These are phyloP conservation scores for Drosophila nigricruria DNA, from an alignment of 2,888 invertebrate genomes.

Conservation along the genomic window DNA sequence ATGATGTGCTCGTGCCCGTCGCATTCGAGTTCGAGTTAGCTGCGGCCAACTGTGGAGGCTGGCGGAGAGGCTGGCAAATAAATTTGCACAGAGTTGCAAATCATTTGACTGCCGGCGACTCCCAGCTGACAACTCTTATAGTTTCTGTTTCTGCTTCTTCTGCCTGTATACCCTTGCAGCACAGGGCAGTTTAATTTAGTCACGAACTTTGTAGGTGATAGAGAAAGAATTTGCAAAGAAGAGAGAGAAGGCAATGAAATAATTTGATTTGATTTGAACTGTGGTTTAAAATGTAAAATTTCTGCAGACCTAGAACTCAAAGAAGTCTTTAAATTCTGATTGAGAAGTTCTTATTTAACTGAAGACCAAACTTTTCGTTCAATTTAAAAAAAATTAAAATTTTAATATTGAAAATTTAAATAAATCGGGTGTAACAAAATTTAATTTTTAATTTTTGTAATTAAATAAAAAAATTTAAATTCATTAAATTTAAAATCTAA, in stretches of 20 bases:
- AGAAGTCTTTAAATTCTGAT: background rate
- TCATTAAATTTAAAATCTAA: too few relatives aligned
- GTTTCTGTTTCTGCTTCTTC: conserved; percentile 9
- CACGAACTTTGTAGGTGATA: conserved; percentile 1
- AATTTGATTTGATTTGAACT: background rate
- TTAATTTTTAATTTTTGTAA: background rate
- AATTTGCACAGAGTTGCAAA: conserved; percentile 77
- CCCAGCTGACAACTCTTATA: conserved; percentile 32
- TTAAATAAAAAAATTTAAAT: too few relatives aligned
- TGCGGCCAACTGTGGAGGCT: conserved; percentile 40
- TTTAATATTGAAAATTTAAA: background rate
- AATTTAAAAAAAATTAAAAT: background rate
- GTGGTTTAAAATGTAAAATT: background rate
- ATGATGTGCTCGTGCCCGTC: conserved; percentile 61
- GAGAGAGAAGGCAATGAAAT: background rate
- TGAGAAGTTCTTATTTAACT: background rate
- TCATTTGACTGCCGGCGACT: conserved; percentile 68
- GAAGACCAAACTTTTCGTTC: too few relatives aligned
- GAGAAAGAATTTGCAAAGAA: background rate
- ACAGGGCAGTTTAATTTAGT: background rate
- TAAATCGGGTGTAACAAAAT: too few relatives aligned
- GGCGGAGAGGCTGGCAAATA: conserved; percentile 54
- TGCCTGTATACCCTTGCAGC: conserved; percentile 19
- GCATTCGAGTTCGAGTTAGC: conserved; percentile 22
- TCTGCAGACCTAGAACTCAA: background rate